Evolutionary conservation across 2,113 vertebrate genomes (phyloP).

Genomic region (Gavia stellata): DNA sequence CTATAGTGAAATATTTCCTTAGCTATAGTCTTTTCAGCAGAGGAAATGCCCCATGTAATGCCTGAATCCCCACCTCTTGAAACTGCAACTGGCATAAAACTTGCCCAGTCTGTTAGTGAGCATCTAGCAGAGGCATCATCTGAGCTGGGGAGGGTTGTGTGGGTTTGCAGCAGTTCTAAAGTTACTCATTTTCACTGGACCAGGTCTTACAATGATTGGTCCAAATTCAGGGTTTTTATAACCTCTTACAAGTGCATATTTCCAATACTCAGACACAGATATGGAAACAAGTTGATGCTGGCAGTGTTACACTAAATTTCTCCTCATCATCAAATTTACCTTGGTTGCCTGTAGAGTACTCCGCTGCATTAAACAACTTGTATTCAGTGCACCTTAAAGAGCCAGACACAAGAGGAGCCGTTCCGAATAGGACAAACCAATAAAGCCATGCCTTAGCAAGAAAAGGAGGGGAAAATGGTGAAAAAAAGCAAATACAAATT

Average conservation of each 20-base stretch:
- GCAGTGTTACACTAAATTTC: not conserved
- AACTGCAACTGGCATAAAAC: not conserved
- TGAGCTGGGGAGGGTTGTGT: not conserved
- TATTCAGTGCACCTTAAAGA: not conserved
- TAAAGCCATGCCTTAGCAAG: not conserved
- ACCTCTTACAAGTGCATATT: not conserved
- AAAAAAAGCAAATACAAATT: not conserved
- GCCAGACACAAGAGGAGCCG: not conserved
- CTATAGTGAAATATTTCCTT: not conserved
- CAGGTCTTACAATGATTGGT: not conserved
- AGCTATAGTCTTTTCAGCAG: not conserved
- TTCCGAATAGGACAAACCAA: not conserved
- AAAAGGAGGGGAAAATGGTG: not conserved
- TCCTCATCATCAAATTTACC: not conserved
- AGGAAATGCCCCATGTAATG: not conserved
- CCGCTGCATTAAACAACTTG: not conserved
- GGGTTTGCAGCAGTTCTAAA: not conserved
- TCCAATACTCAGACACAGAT: not conserved
- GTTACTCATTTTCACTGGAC: not conserved
- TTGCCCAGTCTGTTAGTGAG: not conserved
- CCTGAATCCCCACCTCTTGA: not conserved
- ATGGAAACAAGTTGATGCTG: not conserved
- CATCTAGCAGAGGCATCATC: not conserved
- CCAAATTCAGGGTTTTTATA: not conserved
- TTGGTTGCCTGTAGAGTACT: not conserved